Evolutionary conservation across 2,797 vertebrate genomes (phyloP), one percentile per base, ranked within the genome.

Genomic region (Chromis chromis): DNA sequence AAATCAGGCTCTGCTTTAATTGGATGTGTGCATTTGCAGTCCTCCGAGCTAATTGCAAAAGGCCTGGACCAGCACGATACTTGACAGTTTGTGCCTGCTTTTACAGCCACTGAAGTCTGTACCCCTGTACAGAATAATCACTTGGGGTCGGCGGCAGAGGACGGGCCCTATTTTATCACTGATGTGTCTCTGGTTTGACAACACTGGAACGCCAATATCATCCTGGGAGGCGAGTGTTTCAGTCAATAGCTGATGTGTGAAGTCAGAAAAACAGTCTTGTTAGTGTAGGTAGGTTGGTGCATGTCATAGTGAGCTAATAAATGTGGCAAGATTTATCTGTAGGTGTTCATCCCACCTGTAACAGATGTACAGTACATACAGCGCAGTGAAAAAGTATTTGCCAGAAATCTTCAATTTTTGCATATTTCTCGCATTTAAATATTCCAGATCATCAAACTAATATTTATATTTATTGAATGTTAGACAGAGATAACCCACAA

Each of bases 11-110:
- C 25, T 2, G 68, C 57, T 82, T 85, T 86, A 86, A 88, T 85
- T 88, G 80, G 79, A 82, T 71, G 71, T 88, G 81, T 84, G 75
- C 70, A 76, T 83, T 83, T 70, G 70, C 66, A 77, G 86, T 84
- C 65, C 50, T 83, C 72, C 21, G 1, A 65, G 74, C 82, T 87
- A 88, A 91, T 79, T 88, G 79, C 57, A 53, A 40, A 39, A 75
- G 72, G 68, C 61, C 49, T n/a, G 6, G n/a, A 64, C 21, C 72
- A 31, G 67, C 4, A 9, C 46, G 60, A 65, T 62, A 36, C 46
- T 57, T 31, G 1, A 58, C 58, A 57, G 74, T 59, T 67, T 40
- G 22, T 12, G 44, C 16, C 61, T 17, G n/a, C 28, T 70, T 62
- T 59, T 56, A 60, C 6, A 17, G 60, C 54, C 49, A 52, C 27